Evolutionary conservation across 2,888 invertebrate genomes (phyloP), one percentile per base, ranked within the genome.

Genomic region (Polydrusus tereticollis): DNA sequence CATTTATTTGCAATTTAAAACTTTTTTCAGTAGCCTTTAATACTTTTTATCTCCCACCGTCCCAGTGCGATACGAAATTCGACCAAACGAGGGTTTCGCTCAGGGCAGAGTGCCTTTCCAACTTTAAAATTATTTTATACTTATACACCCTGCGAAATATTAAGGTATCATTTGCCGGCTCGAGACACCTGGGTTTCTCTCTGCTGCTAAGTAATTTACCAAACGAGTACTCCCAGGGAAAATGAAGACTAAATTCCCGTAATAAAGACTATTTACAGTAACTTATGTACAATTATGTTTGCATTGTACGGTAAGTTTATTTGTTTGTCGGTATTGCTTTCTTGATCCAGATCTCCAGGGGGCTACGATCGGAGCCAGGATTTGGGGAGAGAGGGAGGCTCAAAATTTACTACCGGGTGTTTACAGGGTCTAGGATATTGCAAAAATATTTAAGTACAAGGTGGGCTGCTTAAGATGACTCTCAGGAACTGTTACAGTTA

Each of bases 151-250:
- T 64, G 63, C 64, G 59, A 68, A 68, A 72, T 72, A 68, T 72
- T 72, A 72, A 72, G 68, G 68, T 68, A 58, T 72, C 72, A 57
- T 72, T 72, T 66, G 43, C 63, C 58, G 67, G 57, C 72, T 68
- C 52, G 68, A 59, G 64, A 63, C 72, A 72, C 72, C 72, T 72
- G 72, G 29, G 68, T 21, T 72, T 68, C 68, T n/a, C n/a, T n/a
- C n/a, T n/a, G 43, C 52, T 50, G 68, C 64, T 72, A 72, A 72
- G 68, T 72, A 72, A 72, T 72, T 72, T 72, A 62, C 67, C 58
- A 67, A 75, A 75, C 68, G 72, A 66, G 67, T 66, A 50, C 69
- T 66, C 41, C 21, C 38, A 16, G n/a, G 65, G n/a, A 69, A 70
- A 65, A 58, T 63, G 66, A 55, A 47, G 60, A 60, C 71, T 65